phyloP scores from a whole-genome alignment of 2,113 vertebrate species.

The Vidua chalybeata region DNA sequence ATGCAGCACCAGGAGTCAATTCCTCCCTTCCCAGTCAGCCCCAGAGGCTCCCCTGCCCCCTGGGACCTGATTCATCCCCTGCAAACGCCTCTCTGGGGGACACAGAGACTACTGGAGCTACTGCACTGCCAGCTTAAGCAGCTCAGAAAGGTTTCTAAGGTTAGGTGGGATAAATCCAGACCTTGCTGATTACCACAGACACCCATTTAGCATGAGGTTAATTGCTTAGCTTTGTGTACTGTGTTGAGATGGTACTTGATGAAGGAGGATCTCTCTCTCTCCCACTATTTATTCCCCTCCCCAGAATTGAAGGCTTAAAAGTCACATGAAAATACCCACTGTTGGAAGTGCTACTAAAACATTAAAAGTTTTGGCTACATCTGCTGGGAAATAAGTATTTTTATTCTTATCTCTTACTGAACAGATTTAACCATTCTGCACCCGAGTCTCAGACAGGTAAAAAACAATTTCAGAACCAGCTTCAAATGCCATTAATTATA shows the following conservation, averaged over 20 bases:
- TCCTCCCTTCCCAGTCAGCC: not conserved
- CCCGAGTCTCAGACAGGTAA: not conserved
- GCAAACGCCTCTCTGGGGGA: not conserved
- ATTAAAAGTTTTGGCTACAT: not conserved
- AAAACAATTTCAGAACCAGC: not conserved
- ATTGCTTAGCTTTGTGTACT: not conserved
- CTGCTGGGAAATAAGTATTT: not conserved
- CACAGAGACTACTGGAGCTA: not conserved
- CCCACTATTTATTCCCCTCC: not conserved
- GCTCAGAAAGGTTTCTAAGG: slow-evolving; percentile 60
- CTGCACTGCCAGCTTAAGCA: not conserved
- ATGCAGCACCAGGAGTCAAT: not conserved
- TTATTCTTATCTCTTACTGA: not conserved
- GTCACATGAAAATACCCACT: not conserved
- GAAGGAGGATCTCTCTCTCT: not conserved
- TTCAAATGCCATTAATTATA: not conserved
- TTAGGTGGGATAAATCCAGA: slow-evolving; percentile 51
- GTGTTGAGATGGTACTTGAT: not conserved
- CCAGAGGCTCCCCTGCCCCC: not conserved
- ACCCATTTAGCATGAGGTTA: not conserved
- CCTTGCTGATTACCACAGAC: slow-evolving; percentile 5
- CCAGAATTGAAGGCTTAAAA: not conserved
- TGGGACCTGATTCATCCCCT: not conserved
- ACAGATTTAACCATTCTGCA: not conserved
- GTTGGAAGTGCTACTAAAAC: not conserved